Base-by-base conservation (phyloP, 2,888 invertebrate genomes). In the Carterocephalus palaemon region DNA sequence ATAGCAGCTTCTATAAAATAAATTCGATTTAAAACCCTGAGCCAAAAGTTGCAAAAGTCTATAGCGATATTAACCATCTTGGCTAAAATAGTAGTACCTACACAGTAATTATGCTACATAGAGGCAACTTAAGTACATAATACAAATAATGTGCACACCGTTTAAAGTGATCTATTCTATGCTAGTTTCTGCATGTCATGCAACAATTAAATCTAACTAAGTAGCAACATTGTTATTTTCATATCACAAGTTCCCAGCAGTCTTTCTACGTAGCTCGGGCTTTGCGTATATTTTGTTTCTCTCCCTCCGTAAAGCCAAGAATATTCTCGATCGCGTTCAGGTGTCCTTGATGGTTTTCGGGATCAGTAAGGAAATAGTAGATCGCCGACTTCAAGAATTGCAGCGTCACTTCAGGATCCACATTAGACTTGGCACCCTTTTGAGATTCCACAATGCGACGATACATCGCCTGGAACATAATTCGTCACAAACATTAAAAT, bases 331-430 rank as follows among this genome's bases (percentile, higher is more conserved):
- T 96, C 38, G 96, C 97, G 64, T 91, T 92, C 48, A 97, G 88
- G 72, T 97, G 97, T 8, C 95, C 95, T 61, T 93, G 93, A 42
- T 93, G 93, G 68, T 96, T 95, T 71, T 96, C 95, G 58, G 92
- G 93, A 70, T 96, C 96, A 2, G 96, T 94, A 47, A 97, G 88
- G 78, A 96, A 97, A 75, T 97, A 96, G 75, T 95, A 97, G 64
- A 97, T 91, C 40, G 97, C 96, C 50, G 96, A 96, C 81, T 96
- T 96, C 52, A 97, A 89, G 84, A 97, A 97, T 77, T 95, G 95
- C 65, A 97, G 86, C 10, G 95, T 96, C 55, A 96, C 93, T 80
- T 95, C 95, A n/a, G 96, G 95, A 82, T 96, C 96, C 46, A 94
- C 91, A 57, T 89, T 90, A 56, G 89, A 90, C 74, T 91, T 92